Base-by-base conservation (phyloP, 2,113 vertebrate genomes). In the Bambusicola thoracicus region DNA sequence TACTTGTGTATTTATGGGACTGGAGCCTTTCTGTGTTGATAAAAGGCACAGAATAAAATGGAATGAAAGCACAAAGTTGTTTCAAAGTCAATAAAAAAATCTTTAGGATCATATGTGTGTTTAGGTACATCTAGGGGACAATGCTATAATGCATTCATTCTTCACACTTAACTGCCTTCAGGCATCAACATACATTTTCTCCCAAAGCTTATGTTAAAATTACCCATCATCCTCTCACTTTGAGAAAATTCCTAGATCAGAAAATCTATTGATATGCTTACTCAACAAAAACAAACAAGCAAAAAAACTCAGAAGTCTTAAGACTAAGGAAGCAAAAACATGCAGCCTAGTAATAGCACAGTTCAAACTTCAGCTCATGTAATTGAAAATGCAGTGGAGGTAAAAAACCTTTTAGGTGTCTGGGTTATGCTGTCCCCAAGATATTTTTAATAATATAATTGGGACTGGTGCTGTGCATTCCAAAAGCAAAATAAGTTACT, bases 401-500 rank as follows among this genome's bases (percentile, higher is more conserved):
- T 29, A 34, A 67, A 81, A 66, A 53, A 56, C 46, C 41, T 86
- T 68, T 43, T 72, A 78, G 69, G 46, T 90, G 24, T 13, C 66
- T 81, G 38, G 13, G 5, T 73, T 91, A 48, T 53, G 48, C 36
- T 48, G 63, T 69, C 63, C 67, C 32, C 68, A 74, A 80, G 63
- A 87, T 30, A 79, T 89, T 94, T 68, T 75, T 81, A 15, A 68
- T 72, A 88, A 86, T 25, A 25, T 75, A 83, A 84, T 68, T 86
- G 7, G 6, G 76, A 67, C 13, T 48, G 63, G 56, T 24, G 40
- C 34, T 56, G 34, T 77, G 62, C 36, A 67, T 92, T 93, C 51
- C 83, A 56, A 90, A 83, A 90, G 34, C 36, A 92, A 93, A 93
- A 84, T 65, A 94, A 90, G 92, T 83, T 80, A 74, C 22, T 63